Evolutionary conservation across 2,888 invertebrate genomes (phyloP), one percentile per base, ranked within the genome.

Genomic region (Lepidochrysops patricia): DNA sequence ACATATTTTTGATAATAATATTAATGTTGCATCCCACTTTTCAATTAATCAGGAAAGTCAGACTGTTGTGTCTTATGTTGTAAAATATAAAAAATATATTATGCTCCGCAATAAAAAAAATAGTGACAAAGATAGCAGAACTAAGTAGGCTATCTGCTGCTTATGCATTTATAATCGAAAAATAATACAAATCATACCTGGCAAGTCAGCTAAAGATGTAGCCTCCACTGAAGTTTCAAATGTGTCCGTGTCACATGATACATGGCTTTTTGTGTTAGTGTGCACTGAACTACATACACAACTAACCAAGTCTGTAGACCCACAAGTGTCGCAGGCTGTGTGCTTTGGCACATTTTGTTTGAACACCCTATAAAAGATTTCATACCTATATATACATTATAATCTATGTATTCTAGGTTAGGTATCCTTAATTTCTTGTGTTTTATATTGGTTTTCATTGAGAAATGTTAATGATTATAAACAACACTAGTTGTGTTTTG

Each of bases 141-240:
- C n/a, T 48, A 6, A 19, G 6, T 34, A 6, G 34, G 2, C n/a
- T n/a, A 34, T 34, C n/a, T 2, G 34, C 7, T 34, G 2, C 6
- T 34, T 12, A 34, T 6, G 34, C 34, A 12, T 12, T 34, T 19
- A 43, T 15, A 43, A 26, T 13, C n/a, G 6, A 26, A 2, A 26
- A 27, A 27, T 12, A 26, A 27, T 19, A 13, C 6, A 48, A n/a
- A 37, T 52, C 49, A 60, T 74, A 85, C 89, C 89, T 68, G 89
- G 88, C 67, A 89, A 73, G 72, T 87, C 86, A 56, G 77, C 75
- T 63, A 88, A 73, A 13, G 80, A 69, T 61, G 89, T 89, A 32
- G 88, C 72, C 72, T 87, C 87, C 48, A 83, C 76, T 27, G 80
- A 79, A 60, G 60, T 77, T 15, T 77, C 77, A 32, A 62, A 69